Conservation (phyloP, 1,140 invertebrate species). For the Notospermus geniculatus region DNA sequence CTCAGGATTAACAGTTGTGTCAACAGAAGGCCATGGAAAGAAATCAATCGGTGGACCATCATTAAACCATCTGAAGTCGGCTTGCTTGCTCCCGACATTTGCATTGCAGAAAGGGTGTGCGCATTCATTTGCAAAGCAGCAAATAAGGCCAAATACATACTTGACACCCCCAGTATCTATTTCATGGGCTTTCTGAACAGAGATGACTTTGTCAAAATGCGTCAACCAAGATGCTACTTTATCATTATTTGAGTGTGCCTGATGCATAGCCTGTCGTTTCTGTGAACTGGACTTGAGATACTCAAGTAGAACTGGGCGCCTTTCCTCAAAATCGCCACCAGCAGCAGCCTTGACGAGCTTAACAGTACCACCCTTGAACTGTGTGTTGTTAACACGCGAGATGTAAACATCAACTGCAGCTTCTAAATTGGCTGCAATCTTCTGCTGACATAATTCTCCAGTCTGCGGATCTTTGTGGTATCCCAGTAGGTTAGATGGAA, state of each 20-base stretch:
- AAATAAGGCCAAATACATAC: conserved; percentile 4
- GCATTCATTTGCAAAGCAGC: background rate
- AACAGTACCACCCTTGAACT: conserved; percentile 2
- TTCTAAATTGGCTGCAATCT: background rate
- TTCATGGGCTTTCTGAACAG: conserved; percentile 1
- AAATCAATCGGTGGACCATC: background rate
- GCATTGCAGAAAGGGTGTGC: background rate
- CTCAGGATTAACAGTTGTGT: background rate
- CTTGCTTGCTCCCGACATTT: background rate
- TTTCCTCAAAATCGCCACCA: background rate
- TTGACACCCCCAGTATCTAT: background rate
- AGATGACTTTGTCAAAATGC: background rate
- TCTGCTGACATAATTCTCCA: background rate
- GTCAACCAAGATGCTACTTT: background rate
- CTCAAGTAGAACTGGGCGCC: background rate
- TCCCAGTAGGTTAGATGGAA: background rate
- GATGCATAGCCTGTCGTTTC: background rate
- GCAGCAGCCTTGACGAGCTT: background rate
- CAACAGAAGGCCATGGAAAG: conserved; percentile 3
- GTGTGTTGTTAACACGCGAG: background rate
- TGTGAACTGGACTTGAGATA: background rate
- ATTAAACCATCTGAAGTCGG: background rate
- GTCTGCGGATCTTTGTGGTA: background rate
- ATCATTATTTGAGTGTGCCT: background rate
- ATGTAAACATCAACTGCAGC: conserved; percentile 3